Base-by-base conservation (phyloP, 2,888 invertebrate genomes). In the Xanthorhoe spadicearia region DNA sequence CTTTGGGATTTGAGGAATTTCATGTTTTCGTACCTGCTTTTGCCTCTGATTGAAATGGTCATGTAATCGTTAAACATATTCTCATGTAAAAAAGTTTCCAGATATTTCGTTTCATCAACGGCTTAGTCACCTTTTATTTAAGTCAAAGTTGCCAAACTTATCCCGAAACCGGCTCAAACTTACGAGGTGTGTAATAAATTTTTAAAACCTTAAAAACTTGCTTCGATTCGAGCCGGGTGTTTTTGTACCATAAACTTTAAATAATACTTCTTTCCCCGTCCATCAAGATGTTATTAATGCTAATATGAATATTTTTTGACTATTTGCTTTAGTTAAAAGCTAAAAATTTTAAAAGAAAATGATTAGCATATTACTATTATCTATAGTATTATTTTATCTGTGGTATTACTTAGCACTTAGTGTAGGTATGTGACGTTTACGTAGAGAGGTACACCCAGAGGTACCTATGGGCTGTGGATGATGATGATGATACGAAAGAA, bases 91-190 rank as follows among this genome's bases (percentile, higher is more conserved):
- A 38, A 10, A 38, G 7, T 38, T 38, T 9, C 35, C 35, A 38
- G 10, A 35, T 38, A 38, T 38, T 38, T 38, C 10, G 38, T 13
- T 13, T 43, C 35, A 43, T 13, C n/a, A 43, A 13, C 13, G 13
- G 32, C 32, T 43, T 3, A 13, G 10, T 52, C 17, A 38, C 38
- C 54, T 55, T 13, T 18, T 46, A 8, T 9, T 2, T 57, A 49
- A 50, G 38, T 15, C 35, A 35, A 53, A 50, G 15, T 61, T 32
- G n/a, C 32, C 18, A 48, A 61, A 43, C 35, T 49, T 49, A 10
- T 13, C n/a, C 57, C 58, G 19, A 53, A 65, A 59, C 64, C 60
- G 64, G 64, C 43, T 55, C 4, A 38, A 38, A 32, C 32, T 38
- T 32, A 54, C 8, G 46, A 23, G 17, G 28, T 57, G 48, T 57